Evolutionary conservation across 2,888 invertebrate species (phyloP).

Genomic region (Eristalis pertinax): DNA sequence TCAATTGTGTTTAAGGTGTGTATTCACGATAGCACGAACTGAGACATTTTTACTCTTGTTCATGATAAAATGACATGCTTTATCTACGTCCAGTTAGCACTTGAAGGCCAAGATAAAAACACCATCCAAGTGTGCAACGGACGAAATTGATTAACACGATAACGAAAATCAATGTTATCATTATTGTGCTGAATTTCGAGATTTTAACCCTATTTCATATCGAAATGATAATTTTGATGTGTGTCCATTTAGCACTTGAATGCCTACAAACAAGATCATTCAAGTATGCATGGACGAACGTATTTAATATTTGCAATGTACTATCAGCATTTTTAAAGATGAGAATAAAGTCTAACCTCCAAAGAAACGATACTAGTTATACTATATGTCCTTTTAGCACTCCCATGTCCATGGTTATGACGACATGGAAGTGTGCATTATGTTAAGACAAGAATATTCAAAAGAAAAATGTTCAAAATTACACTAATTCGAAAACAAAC

Average conservation of each 20-base stretch:
- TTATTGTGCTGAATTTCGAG: too few species aligned
- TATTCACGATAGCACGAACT: too few species aligned
- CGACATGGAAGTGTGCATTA: conserved; percentile 46
- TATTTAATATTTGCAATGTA: background rate
- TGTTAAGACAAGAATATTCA: conserved; percentile 16
- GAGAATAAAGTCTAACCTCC: background rate
- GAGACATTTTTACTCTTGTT: too few species aligned
- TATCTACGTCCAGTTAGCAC: too few species aligned
- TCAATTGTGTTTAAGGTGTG: too few species aligned
- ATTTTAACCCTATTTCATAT: background rate
- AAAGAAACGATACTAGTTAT: background rate
- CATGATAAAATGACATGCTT: too few species aligned
- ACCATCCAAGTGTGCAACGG: too few species aligned
- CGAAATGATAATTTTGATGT: background rate
- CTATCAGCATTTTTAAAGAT: background rate
- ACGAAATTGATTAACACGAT: too few species aligned
- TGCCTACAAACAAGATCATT: conserved; percentile 6
- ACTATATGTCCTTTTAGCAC: conserved; percentile 58
- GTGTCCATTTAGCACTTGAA: conserved; percentile 55
- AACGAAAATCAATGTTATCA: too few species aligned
- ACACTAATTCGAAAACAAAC: background rate
- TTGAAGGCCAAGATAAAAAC: too few species aligned
- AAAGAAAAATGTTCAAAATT: background rate
- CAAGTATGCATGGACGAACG: background rate
- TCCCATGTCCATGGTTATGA: conserved; percentile 8